Base-by-base conservation (phyloP, 2,797 vertebrate species). In the Micromesistius poutassou region DNA sequence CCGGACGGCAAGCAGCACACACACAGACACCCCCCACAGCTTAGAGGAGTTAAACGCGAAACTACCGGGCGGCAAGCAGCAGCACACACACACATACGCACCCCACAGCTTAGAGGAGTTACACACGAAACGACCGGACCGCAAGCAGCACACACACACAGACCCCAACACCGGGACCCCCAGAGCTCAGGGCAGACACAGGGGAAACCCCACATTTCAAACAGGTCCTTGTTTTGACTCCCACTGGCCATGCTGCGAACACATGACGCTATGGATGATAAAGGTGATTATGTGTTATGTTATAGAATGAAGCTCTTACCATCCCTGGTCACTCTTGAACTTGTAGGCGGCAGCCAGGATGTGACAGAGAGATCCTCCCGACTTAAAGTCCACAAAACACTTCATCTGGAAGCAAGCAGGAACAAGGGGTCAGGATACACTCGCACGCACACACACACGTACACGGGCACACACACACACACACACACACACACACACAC, bases 321-420 rank as follows among this genome's bases (percentile, higher is more conserved):
- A 98, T 95, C 97, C 97, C 91, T 99, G 97, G 93, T 99, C 97
- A 86, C 97, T 99, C 93, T 99, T 99, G 91, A 99, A 99, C 89
- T 99, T 99, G 94, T 99, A 99, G 85, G 97, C 97, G 46, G 97
- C 96, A 83, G 97, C 97, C 87, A 99, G 94, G 85, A 99, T 98
- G 87, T 99, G 97, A 91, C 97, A 99, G 16, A 99, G 91, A 80
- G 97, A 93, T 35, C 97, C 97, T 75, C 97, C 97, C 10, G 97
- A 96, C 92, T 99, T 99, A 87, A 99, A 99, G 92, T 99, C 97
- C 91, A 98, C 91, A 88, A 99, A 99, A 92, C 96, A 96, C 90
- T 99, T 99, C 87, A 98, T 98, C 97, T 99, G 83, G 6, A 7
- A 78, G 40, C 62, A 85, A 83, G 73, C 72, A 73, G 30, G 25